Percentiles rank a stretch among this genome's conserved stretches.
These are phyloP conservation scores for Eleutherodactylus coqui DNA, from an alignment of 2,797 vertebrate species.

Conservation along the genomic window DNA sequence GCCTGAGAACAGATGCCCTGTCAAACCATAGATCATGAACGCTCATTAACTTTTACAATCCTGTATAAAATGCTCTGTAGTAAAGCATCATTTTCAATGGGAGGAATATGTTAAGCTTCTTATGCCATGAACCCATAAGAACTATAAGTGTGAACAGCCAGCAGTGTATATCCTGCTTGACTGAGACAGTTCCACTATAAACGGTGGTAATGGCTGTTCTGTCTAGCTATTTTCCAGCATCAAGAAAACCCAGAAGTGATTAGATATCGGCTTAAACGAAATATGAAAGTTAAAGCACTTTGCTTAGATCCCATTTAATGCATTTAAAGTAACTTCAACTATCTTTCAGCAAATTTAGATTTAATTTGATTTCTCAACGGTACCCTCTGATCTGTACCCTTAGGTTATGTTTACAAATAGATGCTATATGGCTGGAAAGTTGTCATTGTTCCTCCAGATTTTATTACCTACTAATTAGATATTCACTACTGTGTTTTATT, in stretches of 20 bases:
- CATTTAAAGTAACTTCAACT: slow-evolving; percentile 46
- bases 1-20: slow-evolving; percentile 75
- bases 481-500: background rate
- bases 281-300: slow-evolving; percentile 41
- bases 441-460: background rate
- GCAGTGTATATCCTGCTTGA: slow-evolving; percentile 45
- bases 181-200: slow-evolving; percentile 47
- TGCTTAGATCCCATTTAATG: slow-evolving; percentile 34
- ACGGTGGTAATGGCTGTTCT: slow-evolving; percentile 39
- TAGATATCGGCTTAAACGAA: slow-evolving; percentile 46
- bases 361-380: slow-evolving; percentile 27
- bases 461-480: background rate
- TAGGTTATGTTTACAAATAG: slow-evolving; percentile 19
- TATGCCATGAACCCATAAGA: slow-evolving; percentile 73
- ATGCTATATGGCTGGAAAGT: background rate
- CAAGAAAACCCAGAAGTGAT: slow-evolving; percentile 37
- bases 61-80: slow-evolving; percentile 77
- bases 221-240: slow-evolving; percentile 42
- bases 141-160: slow-evolving; percentile 66
- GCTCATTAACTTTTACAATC: slow-evolving; percentile 80
- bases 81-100: slow-evolving; percentile 72
- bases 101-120: slow-evolving; percentile 70
- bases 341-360: slow-evolving; percentile 14
- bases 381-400: background rate
- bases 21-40: slow-evolving; percentile 75